Percentiles rank a stretch among this genome's conserved stretches.
phyloP scores from a whole-genome alignment of 1,140 invertebrate species.

The Drosophila eugracilis region DNA sequence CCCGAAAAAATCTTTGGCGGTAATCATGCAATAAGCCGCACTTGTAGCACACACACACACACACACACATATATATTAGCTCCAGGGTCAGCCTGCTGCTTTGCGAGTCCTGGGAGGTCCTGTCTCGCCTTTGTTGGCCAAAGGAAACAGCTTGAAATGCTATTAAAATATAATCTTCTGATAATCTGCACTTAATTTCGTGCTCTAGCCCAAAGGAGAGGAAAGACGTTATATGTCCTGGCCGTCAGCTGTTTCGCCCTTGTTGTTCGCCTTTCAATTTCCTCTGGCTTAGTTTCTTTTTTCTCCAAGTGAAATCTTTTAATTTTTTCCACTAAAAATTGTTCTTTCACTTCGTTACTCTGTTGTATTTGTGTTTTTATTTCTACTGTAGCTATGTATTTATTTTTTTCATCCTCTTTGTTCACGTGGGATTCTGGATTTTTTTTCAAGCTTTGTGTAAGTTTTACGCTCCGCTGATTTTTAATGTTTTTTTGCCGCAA shows the following conservation, averaged over 20 bases:
- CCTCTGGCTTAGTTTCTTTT: conserved; percentile 13
- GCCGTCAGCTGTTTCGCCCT: conserved; percentile 59
- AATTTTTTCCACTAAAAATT: conserved; percentile 47
- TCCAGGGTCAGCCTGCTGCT: conserved; percentile 24
- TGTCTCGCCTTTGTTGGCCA: conserved; percentile 27
- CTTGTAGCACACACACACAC: conserved; percentile 43
- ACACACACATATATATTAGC: too few species aligned
- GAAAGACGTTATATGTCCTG: conserved; percentile 25
- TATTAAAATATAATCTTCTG: conserved; percentile 83
- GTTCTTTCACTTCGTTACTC: conserved; percentile 44
- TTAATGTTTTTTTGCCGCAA: conserved; percentile 70
- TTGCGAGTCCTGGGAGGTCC: not conserved
- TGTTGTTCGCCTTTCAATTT: conserved; percentile 7
- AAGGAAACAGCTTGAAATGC: conserved; percentile 82
- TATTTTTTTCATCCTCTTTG: conserved; percentile 15
- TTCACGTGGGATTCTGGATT: conserved; percentile 25
- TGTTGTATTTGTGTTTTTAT: conserved; percentile 37
- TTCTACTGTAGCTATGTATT: conserved; percentile 33
- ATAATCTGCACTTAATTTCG: conserved; percentile 82
- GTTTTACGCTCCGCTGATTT: conserved; percentile 66
- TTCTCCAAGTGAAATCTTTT: conserved; percentile 49
- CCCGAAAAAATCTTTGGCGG: conserved; percentile 40
- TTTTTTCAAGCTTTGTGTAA: conserved; percentile 47
- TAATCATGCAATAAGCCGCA: conserved; percentile 77
- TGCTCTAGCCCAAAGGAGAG: conserved; percentile 48